phyloP scores from a whole-genome alignment of 2,113 vertebrate species.

The Eubucco bourcierii region DNA sequence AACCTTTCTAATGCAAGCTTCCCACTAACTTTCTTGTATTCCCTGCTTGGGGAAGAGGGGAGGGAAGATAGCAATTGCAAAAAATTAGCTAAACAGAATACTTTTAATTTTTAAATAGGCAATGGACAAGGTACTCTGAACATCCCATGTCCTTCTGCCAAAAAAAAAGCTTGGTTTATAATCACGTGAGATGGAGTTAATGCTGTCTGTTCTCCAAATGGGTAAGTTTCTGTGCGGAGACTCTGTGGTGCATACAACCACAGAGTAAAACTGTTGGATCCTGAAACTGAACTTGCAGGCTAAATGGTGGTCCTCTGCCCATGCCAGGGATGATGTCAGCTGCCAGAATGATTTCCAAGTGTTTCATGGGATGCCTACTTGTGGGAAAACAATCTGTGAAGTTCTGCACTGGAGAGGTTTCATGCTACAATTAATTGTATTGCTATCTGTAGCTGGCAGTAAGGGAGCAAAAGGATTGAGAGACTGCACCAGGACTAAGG shows the following conservation, averaged over 20 bases:
- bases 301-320: not conserved
- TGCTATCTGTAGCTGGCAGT: not conserved
- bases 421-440: not conserved
- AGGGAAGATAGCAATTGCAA: not conserved
- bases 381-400: not conserved
- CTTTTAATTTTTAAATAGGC: not conserved
- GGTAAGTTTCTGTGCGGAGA: not conserved
- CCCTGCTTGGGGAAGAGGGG: fast-evolving
- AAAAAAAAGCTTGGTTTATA: not conserved
- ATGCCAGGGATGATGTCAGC: not conserved
- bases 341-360: fast-evolving
- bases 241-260: not conserved
- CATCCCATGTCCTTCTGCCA: not conserved
- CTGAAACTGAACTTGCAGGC: not conserved
- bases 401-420: not conserved
- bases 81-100: not conserved
- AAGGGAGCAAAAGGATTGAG: not conserved
- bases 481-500: not conserved
- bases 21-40: not conserved
- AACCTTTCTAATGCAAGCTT: not conserved
- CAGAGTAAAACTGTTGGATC: not conserved
- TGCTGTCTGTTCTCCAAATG: not conserved
- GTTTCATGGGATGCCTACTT: not conserved
- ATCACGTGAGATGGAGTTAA: not conserved
- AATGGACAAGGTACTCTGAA: not conserved